These are phyloP conservation scores for Parasteatoda tepidariorum DNA, from an alignment of 1,140 invertebrate species.

Conservation along the genomic window DNA sequence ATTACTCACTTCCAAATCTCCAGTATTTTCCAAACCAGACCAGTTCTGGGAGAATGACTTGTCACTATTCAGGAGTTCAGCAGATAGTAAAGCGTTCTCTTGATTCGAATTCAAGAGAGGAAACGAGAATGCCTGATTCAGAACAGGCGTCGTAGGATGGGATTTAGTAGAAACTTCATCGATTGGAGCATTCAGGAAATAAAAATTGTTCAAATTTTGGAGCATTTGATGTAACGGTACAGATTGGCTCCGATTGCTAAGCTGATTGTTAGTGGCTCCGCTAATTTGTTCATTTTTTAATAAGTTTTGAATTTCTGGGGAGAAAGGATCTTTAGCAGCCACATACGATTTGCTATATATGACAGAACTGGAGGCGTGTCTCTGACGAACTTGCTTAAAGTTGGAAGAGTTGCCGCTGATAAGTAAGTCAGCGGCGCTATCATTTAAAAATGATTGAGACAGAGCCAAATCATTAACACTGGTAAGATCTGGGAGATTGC, in stretches of 20 bases:
- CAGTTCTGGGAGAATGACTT: conserved; percentile 20
- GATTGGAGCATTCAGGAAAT: not conserved
- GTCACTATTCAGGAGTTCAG: conserved; percentile 5
- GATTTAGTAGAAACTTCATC: conserved; percentile 58
- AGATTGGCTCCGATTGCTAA: conserved; percentile 77
- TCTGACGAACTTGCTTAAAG: conserved; percentile 37
- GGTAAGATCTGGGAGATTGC: conserved; percentile 56
- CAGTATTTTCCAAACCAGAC: conserved; percentile 6
- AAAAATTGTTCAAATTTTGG: conserved; percentile 31
- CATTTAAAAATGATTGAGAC: conserved; percentile 37
- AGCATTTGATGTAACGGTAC: conserved; percentile 78
- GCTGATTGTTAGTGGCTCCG: conserved; percentile 2
- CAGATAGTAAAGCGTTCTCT: not conserved
- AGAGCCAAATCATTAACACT: conserved; percentile 19
- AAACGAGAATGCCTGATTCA: conserved; percentile 59
- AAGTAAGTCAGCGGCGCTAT: conserved; percentile 29
- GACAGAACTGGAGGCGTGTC: conserved; percentile 44
- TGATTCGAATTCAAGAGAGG: conserved; percentile 14
- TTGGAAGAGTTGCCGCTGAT: conserved; percentile 33
- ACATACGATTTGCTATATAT: conserved; percentile 28
- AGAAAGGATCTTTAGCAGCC: conserved; percentile 16
- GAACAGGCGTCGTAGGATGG: conserved; percentile 61
- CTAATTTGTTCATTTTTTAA: conserved; percentile 12
- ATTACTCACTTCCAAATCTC: conserved; percentile 29
- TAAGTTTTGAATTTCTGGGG: conserved; percentile 51